phyloP scores from a whole-genome alignment of 53 echinoderm and acorn worm genomes.

The Actinopyga echinites region DNA sequence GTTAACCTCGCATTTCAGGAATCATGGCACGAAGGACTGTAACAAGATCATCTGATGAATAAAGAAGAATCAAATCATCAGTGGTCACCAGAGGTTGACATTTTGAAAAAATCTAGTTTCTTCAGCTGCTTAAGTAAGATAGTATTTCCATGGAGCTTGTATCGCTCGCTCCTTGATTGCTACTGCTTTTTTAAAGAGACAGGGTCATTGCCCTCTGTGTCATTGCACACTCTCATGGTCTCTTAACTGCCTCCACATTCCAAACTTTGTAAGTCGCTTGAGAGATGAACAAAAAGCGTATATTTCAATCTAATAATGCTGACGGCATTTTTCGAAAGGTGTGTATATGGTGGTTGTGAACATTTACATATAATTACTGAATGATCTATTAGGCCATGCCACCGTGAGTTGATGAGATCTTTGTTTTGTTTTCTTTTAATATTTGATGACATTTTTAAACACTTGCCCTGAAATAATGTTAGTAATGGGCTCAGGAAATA shows the following conservation, averaged over 20 bases:
- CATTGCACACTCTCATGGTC: background rate
- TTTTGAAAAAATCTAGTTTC: constrained; percentile 37
- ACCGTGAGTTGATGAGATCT: background rate
- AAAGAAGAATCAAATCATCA: constrained; percentile 31
- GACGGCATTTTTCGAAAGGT: constrained; percentile 1
- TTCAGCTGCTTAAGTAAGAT: constrained; percentile 6
- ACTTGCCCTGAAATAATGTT: constrained; percentile 19
- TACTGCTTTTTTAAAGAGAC: background rate
- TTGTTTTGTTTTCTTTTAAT: constrained; percentile 20
- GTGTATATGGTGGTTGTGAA: constrained; percentile 20
- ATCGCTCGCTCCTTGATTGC: background rate
- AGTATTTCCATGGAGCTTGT: constrained; percentile 11
- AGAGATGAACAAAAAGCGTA: constrained; percentile 27
- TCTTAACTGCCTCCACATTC: background rate
- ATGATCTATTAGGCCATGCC: constrained; percentile 10
- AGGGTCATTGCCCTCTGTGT: constrained; percentile 46
- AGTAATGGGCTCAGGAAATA: constrained; percentile 20
- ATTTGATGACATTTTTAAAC: constrained; percentile 28
- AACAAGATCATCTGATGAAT: constrained; percentile 19
- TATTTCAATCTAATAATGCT: constrained; percentile 43
- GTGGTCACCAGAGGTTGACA: constrained; percentile 31
- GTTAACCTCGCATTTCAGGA: constrained; percentile 25
- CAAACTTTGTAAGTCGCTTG: background rate
- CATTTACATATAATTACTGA: constrained; percentile 32
- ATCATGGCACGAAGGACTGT: background rate